Base-by-base conservation (phyloP, 2,888 invertebrate species). In the Sphaeridia pumilis region DNA sequence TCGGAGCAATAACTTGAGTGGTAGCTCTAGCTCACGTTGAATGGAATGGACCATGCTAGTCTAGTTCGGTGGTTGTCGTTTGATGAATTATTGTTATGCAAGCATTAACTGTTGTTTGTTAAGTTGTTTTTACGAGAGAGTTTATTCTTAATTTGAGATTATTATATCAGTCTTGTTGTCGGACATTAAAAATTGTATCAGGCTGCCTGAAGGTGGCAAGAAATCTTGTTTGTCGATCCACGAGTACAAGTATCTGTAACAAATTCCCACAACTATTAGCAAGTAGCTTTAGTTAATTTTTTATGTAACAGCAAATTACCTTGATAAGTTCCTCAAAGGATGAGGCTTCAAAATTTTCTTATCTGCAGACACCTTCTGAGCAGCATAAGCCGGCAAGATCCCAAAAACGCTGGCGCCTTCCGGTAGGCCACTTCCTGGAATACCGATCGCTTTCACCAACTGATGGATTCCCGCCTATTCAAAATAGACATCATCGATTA, bases 191-290 rank as follows among this genome's bases (percentile, higher is more conserved):
- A 49, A 49, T 17, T 49, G 49, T 25, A 49, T 26, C 27, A 49
- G 27, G 25, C 49, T 49, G 17, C 49, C 49, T 42, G 41, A 41
- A 12, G 49, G 42, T 14, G 49, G 49, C 3, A 38, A 26, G 43
- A 49, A 49, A 42, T 49, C 41, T 24, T 38, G 49, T 20, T 49
- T 49, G 42, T 49, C 42, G 24, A 49, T 49, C 49, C 49, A 49
- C 4, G 49, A 49, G 22, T 31, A 49, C 7, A 49, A 17, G 4
- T 26, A 42, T 42, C 49, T 49, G 49, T 27, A 49, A 49, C 22
- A 17, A n/a, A n/a, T n/a, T n/a, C n/a, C n/a, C n/a, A n/a, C n/a
- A n/a, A n/a, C n/a, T n/a, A n/a, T n/a, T n/a, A n/a, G n/a, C n/a
- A n/a, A n/a, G n/a, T n/a, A n/a, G n/a, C n/a, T n/a, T n/a, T n/a